These are phyloP conservation scores for Lithophane leautieri DNA, from an alignment of 2,888 invertebrate species.

Conservation along the genomic window DNA sequence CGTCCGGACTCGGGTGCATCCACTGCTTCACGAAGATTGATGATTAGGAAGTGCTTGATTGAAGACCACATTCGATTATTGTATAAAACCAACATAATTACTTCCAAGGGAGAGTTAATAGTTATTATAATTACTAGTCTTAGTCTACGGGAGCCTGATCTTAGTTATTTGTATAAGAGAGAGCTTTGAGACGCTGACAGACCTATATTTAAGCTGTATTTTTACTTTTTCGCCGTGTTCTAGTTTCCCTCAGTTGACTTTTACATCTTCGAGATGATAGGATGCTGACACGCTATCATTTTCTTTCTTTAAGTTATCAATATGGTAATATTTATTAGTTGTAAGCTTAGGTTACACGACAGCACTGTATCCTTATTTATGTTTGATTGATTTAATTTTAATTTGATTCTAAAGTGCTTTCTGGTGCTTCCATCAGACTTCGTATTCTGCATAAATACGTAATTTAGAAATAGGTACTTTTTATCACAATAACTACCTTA, in stretches of 20 bases:
- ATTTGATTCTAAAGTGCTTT: not conserved
- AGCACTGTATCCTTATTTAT: not conserved
- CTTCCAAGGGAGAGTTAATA: constrained; percentile 63
- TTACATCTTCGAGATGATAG: constrained; percentile 56
- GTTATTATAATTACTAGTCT: constrained; percentile 61
- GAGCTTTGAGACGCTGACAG: constrained; percentile 44
- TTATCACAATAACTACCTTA: not conserved
- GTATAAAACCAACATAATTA: constrained; percentile 68
- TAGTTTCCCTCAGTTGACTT: constrained; percentile 55
- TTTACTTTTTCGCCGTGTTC: constrained; percentile 48
- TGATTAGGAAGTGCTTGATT: constrained; percentile 70
- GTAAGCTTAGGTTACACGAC: constrained; percentile 33
- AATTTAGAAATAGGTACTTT: constrained; percentile 16
- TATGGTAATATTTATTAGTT: constrained; percentile 46
- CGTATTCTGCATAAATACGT: not conserved
- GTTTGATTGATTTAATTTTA: not conserved
- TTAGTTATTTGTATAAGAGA: constrained; percentile 58
- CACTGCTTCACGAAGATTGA: constrained; percentile 66
- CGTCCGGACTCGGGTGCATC: constrained; percentile 54
- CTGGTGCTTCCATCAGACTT: not conserved
- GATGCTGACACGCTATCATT: constrained; percentile 55
- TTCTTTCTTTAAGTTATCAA: constrained; percentile 50
- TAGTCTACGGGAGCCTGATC: constrained; percentile 39
- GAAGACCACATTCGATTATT: constrained; percentile 65
- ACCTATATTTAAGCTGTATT: constrained; percentile 53